Evolutionary conservation across 2,113 vertebrate genomes (phyloP), one percentile per base, ranked within the genome.

Genomic region (Ptyas mucosa): DNA sequence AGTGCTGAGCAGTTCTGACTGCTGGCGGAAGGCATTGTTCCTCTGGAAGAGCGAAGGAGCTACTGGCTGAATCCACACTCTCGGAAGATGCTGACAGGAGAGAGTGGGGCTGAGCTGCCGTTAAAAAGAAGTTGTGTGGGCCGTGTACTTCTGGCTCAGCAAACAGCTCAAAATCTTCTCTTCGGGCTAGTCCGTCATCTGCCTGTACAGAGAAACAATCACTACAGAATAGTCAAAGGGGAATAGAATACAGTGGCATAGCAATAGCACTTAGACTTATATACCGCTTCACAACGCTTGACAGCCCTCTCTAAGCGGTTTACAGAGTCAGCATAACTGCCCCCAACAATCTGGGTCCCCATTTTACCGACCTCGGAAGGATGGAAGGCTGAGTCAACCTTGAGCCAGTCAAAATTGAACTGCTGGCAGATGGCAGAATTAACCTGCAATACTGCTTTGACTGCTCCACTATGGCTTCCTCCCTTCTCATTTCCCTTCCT

Each of bases 1-100:
- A 46, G 14, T 7, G 29, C 5, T 0, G 51, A 87, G 51, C 26
- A 1, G 34, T 69, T 87, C 26, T 57, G 51, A 54, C 3, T 3
- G 55, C 46, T 7, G 46, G 57, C 85, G 93, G 89, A 43, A 69
- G 61, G 21, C 58, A 94, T 94, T 61, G 91, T 51, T 93, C 52
- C 23, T 92, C 58, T 3, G 64, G 9, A 1, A 69, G 64, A 8
- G 23, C 43, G 1, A 85, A 61, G 43, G n/a, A 64, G 39, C n/a
- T 54, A 53, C 24, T n/a, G n/a, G 89, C 24, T 52, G 58, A 51
- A 86, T 53, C 93, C 21, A 91, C 8, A 29, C 92, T 54, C 9
- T 4, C 89, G 0, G 93, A 34, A 29, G 91, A 69, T 8, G 5
- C 3, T 0, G 54, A 54, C 1, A 9, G 29, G 54, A 57, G 58